Conservation (phyloP, 2,113 vertebrate species). For the Podocnemis expansa region DNA sequence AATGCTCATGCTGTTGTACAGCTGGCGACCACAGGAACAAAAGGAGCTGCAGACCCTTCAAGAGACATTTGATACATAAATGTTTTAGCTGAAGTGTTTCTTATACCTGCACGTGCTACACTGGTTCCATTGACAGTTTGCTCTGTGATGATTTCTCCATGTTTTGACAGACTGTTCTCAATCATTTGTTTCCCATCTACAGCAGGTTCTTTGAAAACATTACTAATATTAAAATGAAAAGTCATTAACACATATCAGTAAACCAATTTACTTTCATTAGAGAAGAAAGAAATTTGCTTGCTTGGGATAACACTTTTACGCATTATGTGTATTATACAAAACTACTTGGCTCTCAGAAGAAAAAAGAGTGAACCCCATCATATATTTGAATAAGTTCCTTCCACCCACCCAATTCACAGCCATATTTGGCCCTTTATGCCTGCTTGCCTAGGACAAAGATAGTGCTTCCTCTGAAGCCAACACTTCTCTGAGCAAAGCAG, state of each 20-base stretch:
- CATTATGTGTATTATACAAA: accelerated
- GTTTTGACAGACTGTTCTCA: neutral
- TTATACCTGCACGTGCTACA: conserved; percentile 47
- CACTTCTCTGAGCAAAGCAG: neutral
- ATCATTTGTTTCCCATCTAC: neutral
- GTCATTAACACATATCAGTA: neutral
- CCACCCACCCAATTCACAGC: neutral
- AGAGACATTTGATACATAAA: neutral
- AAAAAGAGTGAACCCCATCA: neutral
- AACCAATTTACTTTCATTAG: accelerated
- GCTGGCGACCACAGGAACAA: accelerated
- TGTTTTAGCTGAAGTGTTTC: neutral
- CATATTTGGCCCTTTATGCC: neutral
- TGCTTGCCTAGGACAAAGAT: neutral
- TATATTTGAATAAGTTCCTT: neutral
- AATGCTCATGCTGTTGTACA: neutral
- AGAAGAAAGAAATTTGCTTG: neutral
- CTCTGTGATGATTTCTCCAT: neutral
- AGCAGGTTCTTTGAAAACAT: conserved; percentile 35
- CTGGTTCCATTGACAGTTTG: neutral
- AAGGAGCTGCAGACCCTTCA: neutral
- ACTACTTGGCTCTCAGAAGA: neutral
- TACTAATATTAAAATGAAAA: neutral
- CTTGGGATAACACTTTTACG: neutral
- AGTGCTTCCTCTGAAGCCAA: neutral